Evolutionary conservation across 64 coral and sea anemone genomes (phyloP).

Genomic region (Actinia equina): DNA sequence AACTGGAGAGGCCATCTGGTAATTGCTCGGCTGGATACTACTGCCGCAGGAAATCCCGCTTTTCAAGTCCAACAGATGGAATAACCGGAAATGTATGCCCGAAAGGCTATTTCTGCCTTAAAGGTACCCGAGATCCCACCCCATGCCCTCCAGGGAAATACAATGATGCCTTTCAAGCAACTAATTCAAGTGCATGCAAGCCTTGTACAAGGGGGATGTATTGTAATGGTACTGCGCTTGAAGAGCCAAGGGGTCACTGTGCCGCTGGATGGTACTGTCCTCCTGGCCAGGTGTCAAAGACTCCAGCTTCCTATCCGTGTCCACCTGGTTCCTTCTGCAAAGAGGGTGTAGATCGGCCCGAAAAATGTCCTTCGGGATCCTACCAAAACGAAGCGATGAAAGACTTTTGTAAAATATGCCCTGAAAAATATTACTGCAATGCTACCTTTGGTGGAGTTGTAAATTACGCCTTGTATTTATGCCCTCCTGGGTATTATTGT

Average conservation of each 20-base stretch:
- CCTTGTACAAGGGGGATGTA: conserved; percentile 66
- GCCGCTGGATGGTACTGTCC: conserved; percentile 84
- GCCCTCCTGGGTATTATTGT: conserved; percentile 82
- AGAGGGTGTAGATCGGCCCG: conserved; percentile 56
- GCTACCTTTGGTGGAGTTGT: conserved; percentile 71
- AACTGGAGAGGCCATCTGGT: conserved; percentile 60
- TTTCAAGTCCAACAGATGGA: conserved; percentile 44
- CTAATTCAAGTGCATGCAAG: conserved; percentile 62
- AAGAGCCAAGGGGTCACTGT: conserved; percentile 69
- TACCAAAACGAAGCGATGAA: conserved; percentile 74
- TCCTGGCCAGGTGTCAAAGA: conserved; percentile 66
- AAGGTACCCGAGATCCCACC: conserved; percentile 54
- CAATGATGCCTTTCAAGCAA: conserved; percentile 55
- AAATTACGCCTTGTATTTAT: conserved; percentile 58
- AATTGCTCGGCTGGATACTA: conserved; percentile 87
- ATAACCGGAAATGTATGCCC: conserved; percentile 79
- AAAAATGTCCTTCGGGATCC: conserved; percentile 70
- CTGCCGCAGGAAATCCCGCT: conserved; percentile 25
- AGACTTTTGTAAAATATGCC: conserved; percentile 75
- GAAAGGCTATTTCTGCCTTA: conserved; percentile 71
- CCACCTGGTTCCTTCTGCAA: conserved; percentile 62
- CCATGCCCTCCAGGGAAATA: conserved; percentile 86
- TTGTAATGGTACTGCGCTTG: conserved; percentile 88
- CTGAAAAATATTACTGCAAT: conserved; percentile 90
- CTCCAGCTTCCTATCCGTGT: conserved; percentile 65